A percentile compares a stretch with the other conserved stretches of the same genome.
phyloP scores from a whole-genome alignment of 2,113 vertebrate genomes.

The Charina bottae region DNA sequence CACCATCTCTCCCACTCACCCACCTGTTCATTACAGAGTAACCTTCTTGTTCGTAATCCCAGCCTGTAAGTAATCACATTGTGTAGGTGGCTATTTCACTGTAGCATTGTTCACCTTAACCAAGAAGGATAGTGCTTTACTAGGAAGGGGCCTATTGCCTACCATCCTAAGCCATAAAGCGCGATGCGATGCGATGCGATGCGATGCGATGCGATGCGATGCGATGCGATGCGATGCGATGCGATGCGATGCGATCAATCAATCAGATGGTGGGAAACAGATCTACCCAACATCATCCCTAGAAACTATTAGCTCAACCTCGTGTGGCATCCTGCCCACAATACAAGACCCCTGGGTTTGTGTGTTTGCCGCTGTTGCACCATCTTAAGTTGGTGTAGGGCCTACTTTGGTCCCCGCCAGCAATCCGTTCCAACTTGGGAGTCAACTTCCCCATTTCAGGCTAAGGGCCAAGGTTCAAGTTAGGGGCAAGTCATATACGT shows the following conservation, averaged over 20 bases:
- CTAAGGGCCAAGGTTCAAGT: slow-evolving; percentile 78
- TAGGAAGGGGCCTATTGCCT: background rate
- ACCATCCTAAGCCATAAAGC: background rate
- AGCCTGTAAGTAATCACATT: background rate
- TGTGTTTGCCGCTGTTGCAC: background rate
- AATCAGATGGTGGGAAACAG: background rate
- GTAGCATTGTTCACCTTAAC: background rate
- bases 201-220: background rate
- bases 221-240: background rate
- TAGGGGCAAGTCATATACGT: slow-evolving; percentile 77
- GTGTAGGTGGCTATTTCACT: background rate
- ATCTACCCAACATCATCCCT: background rate
- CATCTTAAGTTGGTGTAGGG: slow-evolving; percentile 10
- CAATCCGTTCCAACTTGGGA: slow-evolving; percentile 63
- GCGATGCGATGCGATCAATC: background rate
- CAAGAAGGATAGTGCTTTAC: background rate
- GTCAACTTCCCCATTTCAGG: slow-evolving; percentile 71
- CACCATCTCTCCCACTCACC: background rate
- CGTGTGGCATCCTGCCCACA: background rate
- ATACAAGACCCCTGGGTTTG: too few species aligned
- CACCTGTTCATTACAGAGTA: background rate
- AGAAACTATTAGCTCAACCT: accelerated
- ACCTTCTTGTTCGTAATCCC: background rate
- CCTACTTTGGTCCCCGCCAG: slow-evolving; percentile 42
- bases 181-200: background rate